Evolutionary conservation across 1,140 invertebrate genomes (phyloP), one percentile per base, ranked within the genome.

Genomic region (Hormaphis cornu): DNA sequence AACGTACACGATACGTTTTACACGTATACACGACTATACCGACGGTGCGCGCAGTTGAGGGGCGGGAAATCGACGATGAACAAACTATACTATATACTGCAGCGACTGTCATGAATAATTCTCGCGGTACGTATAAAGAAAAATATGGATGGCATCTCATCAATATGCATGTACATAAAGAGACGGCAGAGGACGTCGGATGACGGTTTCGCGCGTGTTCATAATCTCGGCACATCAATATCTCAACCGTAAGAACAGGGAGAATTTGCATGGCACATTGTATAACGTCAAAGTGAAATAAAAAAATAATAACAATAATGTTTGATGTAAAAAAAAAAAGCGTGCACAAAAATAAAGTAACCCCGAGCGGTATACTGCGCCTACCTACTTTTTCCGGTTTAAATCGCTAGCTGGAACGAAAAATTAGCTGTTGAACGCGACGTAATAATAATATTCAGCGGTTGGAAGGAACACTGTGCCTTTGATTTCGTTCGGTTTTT

Each of bases 61-160:
- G 14, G 1, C 7, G 50, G n/a, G n/a, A n/a, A n/a, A 59, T 59
- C 24, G 35, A 3, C n/a, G 24, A 16, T 24, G 54, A 4, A 44
- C 5, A 44, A 18, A 35, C n/a, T n/a, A n/a, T n/a, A n/a, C n/a
- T n/a, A n/a, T n/a, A n/a, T n/a, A n/a, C n/a, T n/a, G n/a, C n/a
- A n/a, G n/a, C n/a, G 3, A 26, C 10, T 22, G 59, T 63, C 59
- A 63, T 63, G 59, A 63, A 63, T 63, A 63, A 63, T 63, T 63
- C 59, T 48, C 59, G 42, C n/a, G 18, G 40, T n/a, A 44, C 28
- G 42, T 46, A 61, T 48, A 63, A 48, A 63, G 40, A 63, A 63
- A 63, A 63, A 63, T 63, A 63, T 63, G 59, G 59, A 63, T 63
- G 59, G 59, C 59, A 63, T 63, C 59, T 63, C 59, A 63, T 63